phyloP scores from a whole-genome alignment of 2,888 invertebrate species.

The Alitta virens region DNA sequence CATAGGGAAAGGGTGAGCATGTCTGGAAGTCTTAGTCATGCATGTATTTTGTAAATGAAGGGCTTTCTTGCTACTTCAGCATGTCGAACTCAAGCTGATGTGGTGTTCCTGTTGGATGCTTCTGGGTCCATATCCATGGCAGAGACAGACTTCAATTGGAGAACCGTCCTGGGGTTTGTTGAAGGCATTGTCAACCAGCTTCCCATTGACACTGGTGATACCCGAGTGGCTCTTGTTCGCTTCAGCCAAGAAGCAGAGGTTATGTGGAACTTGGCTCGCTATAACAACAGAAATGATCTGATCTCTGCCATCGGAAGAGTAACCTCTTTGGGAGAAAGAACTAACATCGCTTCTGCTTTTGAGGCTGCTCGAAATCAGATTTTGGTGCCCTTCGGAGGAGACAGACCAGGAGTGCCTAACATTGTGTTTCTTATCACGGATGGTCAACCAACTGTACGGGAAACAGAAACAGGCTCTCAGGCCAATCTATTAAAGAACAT shows the following conservation, averaged over 20 bases:
- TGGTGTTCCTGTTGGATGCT: no score
- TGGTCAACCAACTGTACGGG: not conserved
- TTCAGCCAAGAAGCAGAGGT: conserved; percentile 41
- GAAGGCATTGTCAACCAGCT: not conserved
- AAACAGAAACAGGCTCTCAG: not conserved
- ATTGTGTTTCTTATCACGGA: not conserved
- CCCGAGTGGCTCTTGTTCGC: conserved; percentile 28
- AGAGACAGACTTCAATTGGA: not conserved
- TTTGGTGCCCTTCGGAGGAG: conserved; percentile 3
- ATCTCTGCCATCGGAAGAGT: conserved; percentile 38
- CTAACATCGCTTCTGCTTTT: conserved; percentile 43
- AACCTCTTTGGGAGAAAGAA: conserved; percentile 41
- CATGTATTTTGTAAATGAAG: no score
- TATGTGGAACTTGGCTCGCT: conserved; percentile 39
- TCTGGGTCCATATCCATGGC: no score
- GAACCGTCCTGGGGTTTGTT: not conserved
- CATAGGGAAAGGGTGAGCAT: no score
- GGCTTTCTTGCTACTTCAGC: no score
- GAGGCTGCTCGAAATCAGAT: conserved; percentile 35
- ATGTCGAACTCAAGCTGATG: no score
- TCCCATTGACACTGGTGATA: not conserved
- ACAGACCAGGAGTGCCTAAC: not conserved
- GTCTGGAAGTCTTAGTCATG: no score
- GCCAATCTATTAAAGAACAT: not conserved
- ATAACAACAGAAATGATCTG: conserved; percentile 30